These are phyloP conservation scores for Pseudochromis fuscus DNA, from an alignment of 2,797 vertebrate species.

Conservation along the genomic window DNA sequence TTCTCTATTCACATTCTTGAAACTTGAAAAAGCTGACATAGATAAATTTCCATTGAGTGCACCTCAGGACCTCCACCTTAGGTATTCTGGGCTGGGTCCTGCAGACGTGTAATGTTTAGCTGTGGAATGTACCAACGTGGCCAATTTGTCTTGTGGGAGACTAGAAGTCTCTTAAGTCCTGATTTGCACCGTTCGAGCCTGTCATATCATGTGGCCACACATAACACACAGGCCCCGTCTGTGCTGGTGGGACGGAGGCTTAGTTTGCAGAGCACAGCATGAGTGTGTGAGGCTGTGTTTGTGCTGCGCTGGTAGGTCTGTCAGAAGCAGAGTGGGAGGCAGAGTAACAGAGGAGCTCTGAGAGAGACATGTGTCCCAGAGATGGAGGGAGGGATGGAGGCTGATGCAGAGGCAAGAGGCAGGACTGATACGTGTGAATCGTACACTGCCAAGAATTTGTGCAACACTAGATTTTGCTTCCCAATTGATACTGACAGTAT, in stretches of 20 bases:
- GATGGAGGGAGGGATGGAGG: constrained; percentile 18
- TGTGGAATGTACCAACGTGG: constrained; percentile 52
- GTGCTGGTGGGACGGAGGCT: constrained; percentile 36
- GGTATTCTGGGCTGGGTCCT: constrained; percentile 29
- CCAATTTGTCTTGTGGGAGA: constrained; percentile 48
- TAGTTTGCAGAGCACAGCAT: constrained; percentile 54
- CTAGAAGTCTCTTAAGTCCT: constrained; percentile 43
- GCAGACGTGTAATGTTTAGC: constrained; percentile 39
- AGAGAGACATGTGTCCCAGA: constrained; percentile 55
- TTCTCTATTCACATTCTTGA: constrained; percentile 18
- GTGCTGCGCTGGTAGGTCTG: constrained; percentile 59
- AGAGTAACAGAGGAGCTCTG: constrained; percentile 50
- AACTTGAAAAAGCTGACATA: constrained; percentile 26
- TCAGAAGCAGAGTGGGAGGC: constrained; percentile 57
- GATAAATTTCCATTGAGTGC: constrained; percentile 27
- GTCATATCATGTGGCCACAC: constrained; percentile 55
- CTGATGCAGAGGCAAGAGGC: constrained; percentile 21
- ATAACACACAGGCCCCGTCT: constrained; percentile 33
- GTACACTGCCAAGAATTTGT: constrained; percentile 8
- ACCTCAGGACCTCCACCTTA: constrained; percentile 20
- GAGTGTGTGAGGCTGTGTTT: constrained; percentile 56
- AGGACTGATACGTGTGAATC: not conserved
- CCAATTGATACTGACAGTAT: not conserved
- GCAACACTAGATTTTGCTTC: constrained; percentile 1
- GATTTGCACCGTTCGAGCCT: constrained; percentile 46